Conservation (phyloP, 2,113 vertebrate genomes). For the Hydrolagus affinis region DNA sequence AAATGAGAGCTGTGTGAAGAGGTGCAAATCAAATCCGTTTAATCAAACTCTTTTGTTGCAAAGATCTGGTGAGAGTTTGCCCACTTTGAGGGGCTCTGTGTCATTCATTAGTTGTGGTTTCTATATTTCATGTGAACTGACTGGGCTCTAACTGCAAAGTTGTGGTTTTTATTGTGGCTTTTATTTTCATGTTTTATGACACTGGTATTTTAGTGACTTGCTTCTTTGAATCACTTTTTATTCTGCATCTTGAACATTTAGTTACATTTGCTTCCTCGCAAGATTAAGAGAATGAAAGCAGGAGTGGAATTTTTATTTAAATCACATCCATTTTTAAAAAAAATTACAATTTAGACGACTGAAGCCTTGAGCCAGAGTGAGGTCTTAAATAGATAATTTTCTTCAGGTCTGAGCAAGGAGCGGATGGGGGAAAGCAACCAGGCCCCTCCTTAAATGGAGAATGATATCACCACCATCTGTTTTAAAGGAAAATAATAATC, state of each 20-base stretch:
- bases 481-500: no score
- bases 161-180: conserved; percentile 20
- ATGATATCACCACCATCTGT: no score
- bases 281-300: not conserved
- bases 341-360: not conserved
- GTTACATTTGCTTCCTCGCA: not conserved
- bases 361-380: not conserved
- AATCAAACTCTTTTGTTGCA: not conserved
- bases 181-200: not conserved
- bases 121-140: not conserved
- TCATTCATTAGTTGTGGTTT: conserved; percentile 14
- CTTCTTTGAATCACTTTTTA: not conserved
- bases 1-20: no score
- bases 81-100: conserved; percentile 1
- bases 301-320: not conserved
- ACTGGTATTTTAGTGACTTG: not conserved
- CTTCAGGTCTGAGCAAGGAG: no score
- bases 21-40: not conserved
- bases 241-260: not conserved
- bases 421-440: no score
- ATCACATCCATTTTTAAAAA: not conserved
- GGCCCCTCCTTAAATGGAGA: no score
- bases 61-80: not conserved
- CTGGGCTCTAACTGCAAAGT: not conserved
- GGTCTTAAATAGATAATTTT: no score